phyloP scores from a whole-genome alignment of 1,140 invertebrate genomes.

The Trichonephila clavata region DNA sequence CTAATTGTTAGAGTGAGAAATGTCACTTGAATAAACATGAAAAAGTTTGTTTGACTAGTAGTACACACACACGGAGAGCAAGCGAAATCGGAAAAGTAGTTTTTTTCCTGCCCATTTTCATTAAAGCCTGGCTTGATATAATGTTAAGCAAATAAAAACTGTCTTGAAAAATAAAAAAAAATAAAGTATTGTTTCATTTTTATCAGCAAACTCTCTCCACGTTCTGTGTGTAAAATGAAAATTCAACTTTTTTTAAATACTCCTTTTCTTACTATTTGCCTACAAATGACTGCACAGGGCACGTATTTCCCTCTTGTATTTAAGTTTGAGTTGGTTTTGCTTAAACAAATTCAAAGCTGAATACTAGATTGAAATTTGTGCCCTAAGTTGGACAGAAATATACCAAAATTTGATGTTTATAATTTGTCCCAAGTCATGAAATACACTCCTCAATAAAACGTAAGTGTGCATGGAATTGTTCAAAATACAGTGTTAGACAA shows the following conservation, averaged over 20 bases:
- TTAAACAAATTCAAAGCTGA: too few relatives aligned
- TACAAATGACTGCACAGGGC: not conserved
- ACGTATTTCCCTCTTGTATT: not conserved
- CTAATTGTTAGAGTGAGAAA: conserved; percentile 46
- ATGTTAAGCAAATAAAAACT: not conserved
- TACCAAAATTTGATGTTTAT: too few relatives aligned
- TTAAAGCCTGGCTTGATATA: not conserved
- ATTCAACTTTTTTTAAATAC: not conserved
- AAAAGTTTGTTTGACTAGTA: conserved; percentile 15
- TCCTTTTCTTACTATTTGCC: not conserved
- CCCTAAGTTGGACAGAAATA: too few relatives aligned
- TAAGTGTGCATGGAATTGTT: too few relatives aligned
- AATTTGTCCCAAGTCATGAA: too few relatives aligned
- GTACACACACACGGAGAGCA: not conserved
- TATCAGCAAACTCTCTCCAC: not conserved
- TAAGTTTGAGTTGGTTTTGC: not conserved
- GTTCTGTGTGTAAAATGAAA: not conserved
- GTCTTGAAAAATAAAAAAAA: not conserved
- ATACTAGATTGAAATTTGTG: too few relatives aligned
- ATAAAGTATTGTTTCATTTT: not conserved
- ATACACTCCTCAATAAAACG: too few relatives aligned
- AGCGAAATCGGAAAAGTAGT: not conserved
- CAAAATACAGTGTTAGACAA: too few relatives aligned
- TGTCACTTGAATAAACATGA: conserved; percentile 44
- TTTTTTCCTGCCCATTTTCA: conserved; percentile 34